Evolutionary conservation across 2,113 vertebrate genomes (phyloP).

Genomic region (Eptesicus fuscus): DNA sequence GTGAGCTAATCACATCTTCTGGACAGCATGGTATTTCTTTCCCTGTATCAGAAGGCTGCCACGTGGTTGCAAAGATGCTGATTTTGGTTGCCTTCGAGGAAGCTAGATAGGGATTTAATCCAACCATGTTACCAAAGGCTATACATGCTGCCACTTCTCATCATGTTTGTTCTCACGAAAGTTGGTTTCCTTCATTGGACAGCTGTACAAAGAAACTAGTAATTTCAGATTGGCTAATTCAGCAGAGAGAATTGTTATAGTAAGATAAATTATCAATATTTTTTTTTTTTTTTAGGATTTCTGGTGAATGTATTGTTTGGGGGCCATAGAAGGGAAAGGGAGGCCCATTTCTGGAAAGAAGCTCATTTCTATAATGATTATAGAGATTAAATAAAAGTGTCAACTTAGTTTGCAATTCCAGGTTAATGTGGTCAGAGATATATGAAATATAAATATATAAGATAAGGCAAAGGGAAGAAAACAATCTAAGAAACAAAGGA

Average conservation of each 20-base stretch:
- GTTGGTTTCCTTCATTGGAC: neutral
- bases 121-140: neutral
- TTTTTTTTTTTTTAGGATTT: neutral
- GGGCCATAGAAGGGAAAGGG: fast-evolving
- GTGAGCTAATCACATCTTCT: neutral
- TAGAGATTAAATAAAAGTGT: neutral
- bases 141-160: neutral
- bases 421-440: neutral
- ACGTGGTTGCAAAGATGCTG: neutral
- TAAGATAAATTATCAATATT: neutral
- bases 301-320: neutral
- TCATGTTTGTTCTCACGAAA: neutral
- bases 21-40: neutral
- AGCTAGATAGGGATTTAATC: neutral
- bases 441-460: neutral
- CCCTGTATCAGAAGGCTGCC: neutral
- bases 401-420: neutral
- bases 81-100: neutral
- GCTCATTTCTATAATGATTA: neutral
- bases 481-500: neutral
- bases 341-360: neutral
- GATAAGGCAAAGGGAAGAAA: neutral
- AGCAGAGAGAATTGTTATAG: neutral
- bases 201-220: neutral
- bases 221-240: neutral